These are phyloP conservation scores for Neodiprion pinetum DNA, from an alignment of 1,140 invertebrate species.

Conservation along the genomic window DNA sequence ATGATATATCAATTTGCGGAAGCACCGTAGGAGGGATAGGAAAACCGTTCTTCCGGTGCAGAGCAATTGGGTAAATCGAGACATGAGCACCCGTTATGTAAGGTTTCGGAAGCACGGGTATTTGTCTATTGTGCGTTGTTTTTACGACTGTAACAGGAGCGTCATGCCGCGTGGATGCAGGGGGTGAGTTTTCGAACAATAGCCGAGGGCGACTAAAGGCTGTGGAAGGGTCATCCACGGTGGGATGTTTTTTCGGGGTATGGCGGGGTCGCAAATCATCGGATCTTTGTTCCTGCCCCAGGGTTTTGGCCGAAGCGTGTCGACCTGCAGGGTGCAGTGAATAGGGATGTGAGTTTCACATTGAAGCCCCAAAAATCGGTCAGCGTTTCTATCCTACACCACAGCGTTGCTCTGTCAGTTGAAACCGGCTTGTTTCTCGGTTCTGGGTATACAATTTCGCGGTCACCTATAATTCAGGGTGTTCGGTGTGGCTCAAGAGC, in stretches of 20 bases:
- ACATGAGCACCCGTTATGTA: neutral
- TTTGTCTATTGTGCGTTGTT: too few relatives aligned
- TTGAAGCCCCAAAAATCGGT: neutral
- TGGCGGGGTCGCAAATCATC: neutral
- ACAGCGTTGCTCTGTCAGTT: too few relatives aligned
- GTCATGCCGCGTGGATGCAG: neutral
- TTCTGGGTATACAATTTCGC: too few relatives aligned
- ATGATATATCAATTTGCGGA: too few relatives aligned
- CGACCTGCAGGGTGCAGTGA: neutral
- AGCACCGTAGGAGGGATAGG: too few relatives aligned
- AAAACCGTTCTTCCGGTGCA: neutral
- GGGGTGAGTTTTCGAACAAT: neutral
- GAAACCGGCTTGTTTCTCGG: too few relatives aligned
- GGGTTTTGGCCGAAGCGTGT: neutral
- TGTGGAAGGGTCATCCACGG: neutral
- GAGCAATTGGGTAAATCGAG: neutral
- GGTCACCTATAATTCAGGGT: neutral
- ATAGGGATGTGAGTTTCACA: neutral
- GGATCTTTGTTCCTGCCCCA: neutral
- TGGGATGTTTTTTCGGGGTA: neutral
- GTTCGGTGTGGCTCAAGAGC: neutral
- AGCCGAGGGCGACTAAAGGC: neutral
- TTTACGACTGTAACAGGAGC: neutral
- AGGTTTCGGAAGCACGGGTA: too few relatives aligned
- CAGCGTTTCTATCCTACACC: too few relatives aligned